Evolutionary conservation across 2,888 invertebrate species (phyloP).

Genomic region (Acleris laterana): DNA sequence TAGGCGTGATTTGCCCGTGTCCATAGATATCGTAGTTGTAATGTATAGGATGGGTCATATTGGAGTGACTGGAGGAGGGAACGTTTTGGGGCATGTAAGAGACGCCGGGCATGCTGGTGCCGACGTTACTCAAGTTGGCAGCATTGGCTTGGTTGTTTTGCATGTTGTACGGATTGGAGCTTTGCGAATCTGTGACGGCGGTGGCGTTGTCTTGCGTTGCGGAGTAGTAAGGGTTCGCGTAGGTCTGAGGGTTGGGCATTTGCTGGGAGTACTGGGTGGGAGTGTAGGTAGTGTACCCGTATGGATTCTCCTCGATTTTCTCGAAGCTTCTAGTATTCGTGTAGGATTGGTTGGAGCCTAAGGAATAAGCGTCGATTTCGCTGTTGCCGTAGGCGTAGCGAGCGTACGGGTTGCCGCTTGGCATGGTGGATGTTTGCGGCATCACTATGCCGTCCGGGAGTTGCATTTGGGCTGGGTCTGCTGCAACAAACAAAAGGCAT

Average conservation of each 20-base stretch:
- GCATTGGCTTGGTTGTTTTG: slow-evolving; percentile 45
- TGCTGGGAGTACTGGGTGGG: slow-evolving; percentile 65
- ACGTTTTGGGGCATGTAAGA: slow-evolving; percentile 10
- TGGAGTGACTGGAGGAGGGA: slow-evolving; percentile 15
- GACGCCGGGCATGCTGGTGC: slow-evolving; percentile 33
- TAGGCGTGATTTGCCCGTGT: slow-evolving; percentile 48
- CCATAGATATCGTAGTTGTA: slow-evolving; percentile 47
- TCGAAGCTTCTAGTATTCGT: slow-evolving; percentile 56
- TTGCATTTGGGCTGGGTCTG: slow-evolving; percentile 66
- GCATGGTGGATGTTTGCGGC: slow-evolving; percentile 55
- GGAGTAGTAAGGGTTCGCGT: slow-evolving; percentile 68
- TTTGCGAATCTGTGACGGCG: slow-evolving; percentile 65
- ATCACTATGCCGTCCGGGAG: slow-evolving; percentile 70
- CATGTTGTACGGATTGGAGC: slow-evolving; percentile 43
- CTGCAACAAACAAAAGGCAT: slow-evolving; percentile 54
- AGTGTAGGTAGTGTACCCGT: slow-evolving; percentile 66
- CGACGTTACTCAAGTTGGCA: slow-evolving; percentile 39
- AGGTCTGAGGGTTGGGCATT: slow-evolving; percentile 61
- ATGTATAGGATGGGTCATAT: slow-evolving; percentile 29
- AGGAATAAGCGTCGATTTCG: slow-evolving; percentile 57
- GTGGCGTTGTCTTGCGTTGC: slow-evolving; percentile 62
- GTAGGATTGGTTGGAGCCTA: slow-evolving; percentile 57
- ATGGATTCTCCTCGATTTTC: slow-evolving; percentile 60
- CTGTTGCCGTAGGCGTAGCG: slow-evolving; percentile 59
- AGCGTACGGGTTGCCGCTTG: slow-evolving; percentile 60